Conservation (phyloP, 2,888 invertebrate genomes). For the Amphiduros pacificus region DNA sequence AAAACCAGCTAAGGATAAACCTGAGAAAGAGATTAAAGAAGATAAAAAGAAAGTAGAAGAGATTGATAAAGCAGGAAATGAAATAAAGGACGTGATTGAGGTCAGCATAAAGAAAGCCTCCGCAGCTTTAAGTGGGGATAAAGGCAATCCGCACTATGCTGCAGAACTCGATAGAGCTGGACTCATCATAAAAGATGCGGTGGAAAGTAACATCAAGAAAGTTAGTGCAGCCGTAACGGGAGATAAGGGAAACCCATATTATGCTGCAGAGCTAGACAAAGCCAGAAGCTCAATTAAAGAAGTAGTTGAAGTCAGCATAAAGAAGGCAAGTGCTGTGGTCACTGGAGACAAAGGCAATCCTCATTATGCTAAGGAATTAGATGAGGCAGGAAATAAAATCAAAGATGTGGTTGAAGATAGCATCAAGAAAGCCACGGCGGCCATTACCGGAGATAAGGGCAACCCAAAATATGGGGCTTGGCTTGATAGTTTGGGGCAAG, state of each 20-base stretch:
- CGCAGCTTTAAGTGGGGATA: constrained; percentile 27
- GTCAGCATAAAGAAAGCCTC: neutral
- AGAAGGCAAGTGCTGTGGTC: neutral
- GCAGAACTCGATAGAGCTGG: constrained; percentile 32
- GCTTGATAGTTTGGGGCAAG: neutral
- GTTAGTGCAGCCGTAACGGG: neutral
- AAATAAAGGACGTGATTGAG: neutral
- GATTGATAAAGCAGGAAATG: neutral
- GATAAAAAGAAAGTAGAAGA: constrained; percentile 6
- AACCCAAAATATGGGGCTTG: constrained; percentile 44
- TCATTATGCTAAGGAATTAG: constrained; percentile 10
- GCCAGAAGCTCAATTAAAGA: neutral
- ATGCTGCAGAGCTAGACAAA: constrained; percentile 10
- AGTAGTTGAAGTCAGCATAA: neutral
- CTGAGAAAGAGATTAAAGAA: neutral
- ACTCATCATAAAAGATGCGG: no score
- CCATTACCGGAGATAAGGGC: constrained; percentile 32
- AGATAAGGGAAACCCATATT: constrained; percentile 15
- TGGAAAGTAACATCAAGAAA: no score
- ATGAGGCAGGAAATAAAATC: neutral
- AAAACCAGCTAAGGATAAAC: neutral
- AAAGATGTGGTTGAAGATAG: neutral
- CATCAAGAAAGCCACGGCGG: constrained; percentile 2
- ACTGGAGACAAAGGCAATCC: constrained; percentile 16
- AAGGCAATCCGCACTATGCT: constrained; percentile 41